phyloP scores from a whole-genome alignment of 2,113 vertebrate species.

The Stomatorhinus ivindoensis region DNA sequence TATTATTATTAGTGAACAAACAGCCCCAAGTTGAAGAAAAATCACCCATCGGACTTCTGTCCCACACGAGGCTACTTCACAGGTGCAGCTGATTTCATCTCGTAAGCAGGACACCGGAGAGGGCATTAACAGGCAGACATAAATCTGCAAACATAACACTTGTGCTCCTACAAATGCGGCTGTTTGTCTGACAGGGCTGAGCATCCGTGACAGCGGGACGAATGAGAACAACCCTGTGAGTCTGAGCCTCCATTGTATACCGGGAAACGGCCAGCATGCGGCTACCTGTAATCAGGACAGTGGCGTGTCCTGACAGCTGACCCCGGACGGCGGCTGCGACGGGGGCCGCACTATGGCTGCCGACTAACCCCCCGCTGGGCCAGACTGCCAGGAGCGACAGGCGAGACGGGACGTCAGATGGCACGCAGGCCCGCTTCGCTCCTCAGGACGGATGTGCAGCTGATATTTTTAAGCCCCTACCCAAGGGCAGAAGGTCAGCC shows the following conservation, averaged over 20 bases:
- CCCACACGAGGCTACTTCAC: background rate
- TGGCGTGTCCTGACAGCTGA: constrained; percentile 29
- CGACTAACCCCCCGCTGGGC: constrained; percentile 34
- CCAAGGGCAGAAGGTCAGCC: background rate
- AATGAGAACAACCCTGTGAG: background rate
- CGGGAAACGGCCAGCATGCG: background rate
- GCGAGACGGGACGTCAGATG: constrained; percentile 29
- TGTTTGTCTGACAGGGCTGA: background rate
- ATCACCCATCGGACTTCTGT: background rate
- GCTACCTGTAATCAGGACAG: background rate
- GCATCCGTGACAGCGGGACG: background rate
- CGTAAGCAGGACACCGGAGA: background rate
- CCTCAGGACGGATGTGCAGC: constrained; percentile 13
- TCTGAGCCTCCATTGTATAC: no score
- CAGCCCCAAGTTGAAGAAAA: background rate
- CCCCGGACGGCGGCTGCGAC: constrained; percentile 1
- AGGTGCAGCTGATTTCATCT: background rate
- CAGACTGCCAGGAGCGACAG: constrained; percentile 17
- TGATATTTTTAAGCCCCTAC: constrained; percentile 32
- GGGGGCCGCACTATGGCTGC: constrained; percentile 37
- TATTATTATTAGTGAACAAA: background rate
- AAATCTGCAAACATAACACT: background rate
- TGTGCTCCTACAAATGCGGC: background rate
- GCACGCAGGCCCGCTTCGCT: constrained; percentile 5
- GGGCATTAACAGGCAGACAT: background rate